phyloP scores from a whole-genome alignment of 2,888 invertebrate species.

The Caradrina kadenii region DNA sequence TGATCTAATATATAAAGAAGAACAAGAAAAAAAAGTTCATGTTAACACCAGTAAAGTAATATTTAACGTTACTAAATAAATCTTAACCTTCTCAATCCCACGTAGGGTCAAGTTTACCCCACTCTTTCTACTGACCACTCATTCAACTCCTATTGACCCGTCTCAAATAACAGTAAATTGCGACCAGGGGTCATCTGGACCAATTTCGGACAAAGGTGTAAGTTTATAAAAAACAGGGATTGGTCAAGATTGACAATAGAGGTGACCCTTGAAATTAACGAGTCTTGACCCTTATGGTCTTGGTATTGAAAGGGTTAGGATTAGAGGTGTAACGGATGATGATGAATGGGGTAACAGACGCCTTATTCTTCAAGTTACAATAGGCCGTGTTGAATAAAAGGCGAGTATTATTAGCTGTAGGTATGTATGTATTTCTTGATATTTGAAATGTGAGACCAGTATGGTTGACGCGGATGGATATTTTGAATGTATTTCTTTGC shows the following conservation, averaged over 20 bases:
- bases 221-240: constrained; percentile 80
- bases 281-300: constrained; percentile 76
- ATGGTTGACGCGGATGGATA: neutral
- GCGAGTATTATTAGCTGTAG: constrained; percentile 41
- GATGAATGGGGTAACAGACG: constrained; percentile 63
- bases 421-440: constrained; percentile 21
- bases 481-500: neutral
- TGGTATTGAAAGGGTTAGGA: constrained; percentile 74
- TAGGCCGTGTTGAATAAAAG: constrained; percentile 54
- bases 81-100: constrained; percentile 42
- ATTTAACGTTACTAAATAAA: constrained; percentile 8
- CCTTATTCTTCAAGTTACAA: constrained; percentile 61
- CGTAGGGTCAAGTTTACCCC: constrained; percentile 66
- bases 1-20: neutral
- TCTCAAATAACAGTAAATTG: constrained; percentile 76
- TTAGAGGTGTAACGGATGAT: constrained; percentile 77
- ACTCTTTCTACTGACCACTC: constrained; percentile 69
- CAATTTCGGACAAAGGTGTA: constrained; percentile 80
- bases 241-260: constrained; percentile 79
- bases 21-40: neutral
- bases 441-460: neutral
- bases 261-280: constrained; percentile 80
- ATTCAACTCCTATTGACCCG: constrained; percentile 79
- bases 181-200: constrained; percentile 87
- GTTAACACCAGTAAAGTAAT: neutral